These are phyloP conservation scores for Marmota monax DNA, from an alignment of 2,113 vertebrate genomes.

Conservation along the genomic window DNA sequence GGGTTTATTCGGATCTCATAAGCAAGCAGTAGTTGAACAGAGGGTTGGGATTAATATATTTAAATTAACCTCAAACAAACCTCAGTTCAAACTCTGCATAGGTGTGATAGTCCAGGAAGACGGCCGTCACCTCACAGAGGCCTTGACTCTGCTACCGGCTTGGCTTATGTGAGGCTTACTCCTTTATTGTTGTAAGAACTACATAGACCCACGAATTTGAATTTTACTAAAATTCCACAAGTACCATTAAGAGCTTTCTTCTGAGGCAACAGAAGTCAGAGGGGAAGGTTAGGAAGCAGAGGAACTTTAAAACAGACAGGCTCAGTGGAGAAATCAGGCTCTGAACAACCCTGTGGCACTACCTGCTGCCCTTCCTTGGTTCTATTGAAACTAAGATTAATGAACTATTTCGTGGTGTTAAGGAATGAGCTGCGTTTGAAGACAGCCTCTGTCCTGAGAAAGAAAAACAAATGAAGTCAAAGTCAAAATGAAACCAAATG, in stretches of 20 bases:
- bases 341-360: not conserved
- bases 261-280: not conserved
- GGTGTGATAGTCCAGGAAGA: not conserved
- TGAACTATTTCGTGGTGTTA: not conserved
- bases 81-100: not conserved
- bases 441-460: not conserved
- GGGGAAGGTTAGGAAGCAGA: not conserved
- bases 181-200: not conserved
- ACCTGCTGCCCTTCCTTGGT: not conserved
- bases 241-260: not conserved
- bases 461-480: not conserved
- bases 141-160: not conserved
- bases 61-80: conserved; percentile 64
- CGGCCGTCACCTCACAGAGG: not conserved
- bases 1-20: conserved; percentile 59
- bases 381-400: not conserved
- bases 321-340: not conserved
- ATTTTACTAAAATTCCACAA: not conserved
- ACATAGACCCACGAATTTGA: not conserved
- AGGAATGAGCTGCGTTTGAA: not conserved
- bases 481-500: not conserved
- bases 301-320: not conserved
- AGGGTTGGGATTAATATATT: conserved; percentile 48
- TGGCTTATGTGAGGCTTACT: too few relatives aligned
- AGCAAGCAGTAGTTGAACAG: conserved; percentile 58